Conservation (phyloP, 2,888 invertebrate genomes). For the Napeogenes sylphis region DNA sequence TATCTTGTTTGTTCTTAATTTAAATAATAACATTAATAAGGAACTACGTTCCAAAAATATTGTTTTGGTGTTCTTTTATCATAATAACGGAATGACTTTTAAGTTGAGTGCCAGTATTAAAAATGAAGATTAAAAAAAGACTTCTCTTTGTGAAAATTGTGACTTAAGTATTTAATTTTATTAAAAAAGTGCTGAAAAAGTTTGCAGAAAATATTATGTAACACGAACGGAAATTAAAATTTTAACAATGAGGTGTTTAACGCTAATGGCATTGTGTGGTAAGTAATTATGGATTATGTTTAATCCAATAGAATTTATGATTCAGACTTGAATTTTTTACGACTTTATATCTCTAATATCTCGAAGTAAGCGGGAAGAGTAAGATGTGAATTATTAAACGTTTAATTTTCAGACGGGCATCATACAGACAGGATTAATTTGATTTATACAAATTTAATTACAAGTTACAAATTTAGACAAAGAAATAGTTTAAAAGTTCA, state of each 20-base stretch:
- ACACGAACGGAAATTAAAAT: constrained; percentile 33
- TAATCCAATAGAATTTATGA: constrained; percentile 12
- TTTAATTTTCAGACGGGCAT: constrained; percentile 10
- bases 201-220: constrained; percentile 39
- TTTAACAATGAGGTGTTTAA: constrained; percentile 60
- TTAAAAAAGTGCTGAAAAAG: constrained; percentile 37
- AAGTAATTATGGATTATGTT: constrained; percentile 40
- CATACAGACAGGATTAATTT: background rate
- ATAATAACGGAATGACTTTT: background rate
- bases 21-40: constrained; percentile 14
- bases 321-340: constrained; percentile 7
- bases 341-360: too few species aligned
- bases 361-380: background rate
- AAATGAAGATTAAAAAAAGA: constrained; percentile 26
- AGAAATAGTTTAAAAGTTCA: too few species aligned
- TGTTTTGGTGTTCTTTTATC: background rate
- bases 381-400: constrained; percentile 9
- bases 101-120: constrained; percentile 13
- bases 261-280: constrained; percentile 64
- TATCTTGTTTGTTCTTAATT: constrained; percentile 15
- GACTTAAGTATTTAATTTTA: constrained; percentile 21
- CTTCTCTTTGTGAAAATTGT: constrained; percentile 21
- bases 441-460: too few species aligned
- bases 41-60: too few species aligned
- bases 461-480: too few species aligned